phyloP scores from a whole-genome alignment of 1,140 invertebrate species.

The Drosophila kepulauana region DNA sequence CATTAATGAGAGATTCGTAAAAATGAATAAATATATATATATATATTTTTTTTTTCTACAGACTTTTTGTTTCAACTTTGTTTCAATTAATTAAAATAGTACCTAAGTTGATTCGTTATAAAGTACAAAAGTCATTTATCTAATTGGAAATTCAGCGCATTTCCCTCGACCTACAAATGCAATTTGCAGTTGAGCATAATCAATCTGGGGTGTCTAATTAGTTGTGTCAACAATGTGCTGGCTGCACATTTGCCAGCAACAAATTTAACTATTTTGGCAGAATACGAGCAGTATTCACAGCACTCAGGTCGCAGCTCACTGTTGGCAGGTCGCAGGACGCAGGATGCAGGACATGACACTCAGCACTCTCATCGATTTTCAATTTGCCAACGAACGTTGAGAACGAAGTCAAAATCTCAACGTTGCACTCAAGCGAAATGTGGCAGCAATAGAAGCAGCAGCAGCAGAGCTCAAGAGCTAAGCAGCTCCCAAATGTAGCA shows the following conservation, averaged over 20 bases:
- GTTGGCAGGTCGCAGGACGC: slow-evolving; percentile 2
- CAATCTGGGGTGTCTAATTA: slow-evolving; percentile 65
- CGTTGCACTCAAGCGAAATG: slow-evolving; percentile 47
- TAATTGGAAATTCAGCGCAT: slow-evolving; percentile 10
- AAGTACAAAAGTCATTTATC: slow-evolving; percentile 2
- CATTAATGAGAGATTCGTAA: too few relatives aligned
- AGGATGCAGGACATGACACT: slow-evolving; percentile 14
- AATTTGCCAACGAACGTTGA: slow-evolving; percentile 49
- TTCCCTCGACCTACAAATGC: slow-evolving; percentile 27
- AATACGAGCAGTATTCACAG: slow-evolving; percentile 18
- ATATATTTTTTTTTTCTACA: too few relatives aligned
- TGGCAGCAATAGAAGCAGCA: neutral
- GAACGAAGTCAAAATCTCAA: slow-evolving; percentile 51
- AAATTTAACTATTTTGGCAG: slow-evolving; percentile 43
- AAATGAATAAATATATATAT: too few relatives aligned
- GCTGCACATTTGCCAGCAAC: slow-evolving; percentile 22
- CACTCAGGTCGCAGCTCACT: slow-evolving; percentile 1
- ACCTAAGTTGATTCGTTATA: neutral
- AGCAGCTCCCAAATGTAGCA: slow-evolving; percentile 49
- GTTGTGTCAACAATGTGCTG: slow-evolving; percentile 55
- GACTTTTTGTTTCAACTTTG: neutral
- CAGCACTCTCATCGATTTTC: slow-evolving; percentile 63
- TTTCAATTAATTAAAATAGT: neutral
- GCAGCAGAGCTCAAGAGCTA: slow-evolving; percentile 19
- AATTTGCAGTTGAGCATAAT: slow-evolving; percentile 39